phyloP scores from a whole-genome alignment of 2,888 invertebrate species.

The Geotrupes spiniger region DNA sequence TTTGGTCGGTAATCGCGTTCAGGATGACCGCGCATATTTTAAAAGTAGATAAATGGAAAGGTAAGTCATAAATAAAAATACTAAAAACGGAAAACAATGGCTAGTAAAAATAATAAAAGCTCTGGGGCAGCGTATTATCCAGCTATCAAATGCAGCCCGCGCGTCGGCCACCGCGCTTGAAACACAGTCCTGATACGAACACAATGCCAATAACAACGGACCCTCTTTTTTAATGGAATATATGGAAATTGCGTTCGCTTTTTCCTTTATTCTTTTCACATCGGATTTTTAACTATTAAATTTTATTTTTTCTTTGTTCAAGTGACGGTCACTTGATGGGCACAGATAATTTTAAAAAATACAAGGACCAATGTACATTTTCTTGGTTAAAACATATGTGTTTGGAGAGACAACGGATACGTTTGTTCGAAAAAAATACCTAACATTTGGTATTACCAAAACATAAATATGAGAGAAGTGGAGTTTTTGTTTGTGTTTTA shows the following conservation, averaged over 20 bases:
- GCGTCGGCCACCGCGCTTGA: constrained; percentile 32
- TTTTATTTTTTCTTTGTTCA: background rate
- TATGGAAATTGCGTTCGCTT: constrained; percentile 22
- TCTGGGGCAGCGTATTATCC: constrained; percentile 41
- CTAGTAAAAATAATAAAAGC: constrained; percentile 43
- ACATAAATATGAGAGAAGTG: too few relatives aligned
- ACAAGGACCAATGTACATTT: too few relatives aligned
- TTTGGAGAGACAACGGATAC: too few relatives aligned
- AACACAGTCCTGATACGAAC: constrained; percentile 40
- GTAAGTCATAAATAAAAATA: constrained; percentile 33
- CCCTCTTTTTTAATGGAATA: constrained; percentile 41
- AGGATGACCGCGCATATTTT: constrained; percentile 9
- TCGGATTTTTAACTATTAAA: constrained; percentile 1
- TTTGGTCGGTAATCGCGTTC: constrained; percentile 13
- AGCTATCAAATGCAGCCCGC: constrained; percentile 46
- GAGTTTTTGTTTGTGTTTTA: too few relatives aligned
- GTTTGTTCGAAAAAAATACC: too few relatives aligned
- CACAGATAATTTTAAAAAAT: too few relatives aligned
- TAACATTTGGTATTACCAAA: too few relatives aligned
- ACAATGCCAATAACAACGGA: constrained; percentile 46
- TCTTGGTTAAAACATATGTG: too few relatives aligned
- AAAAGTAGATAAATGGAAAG: constrained; percentile 7
- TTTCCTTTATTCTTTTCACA: background rate
- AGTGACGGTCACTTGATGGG: background rate
- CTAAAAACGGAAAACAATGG: constrained; percentile 44